Percentiles rank a stretch among this genome's conserved stretches.
Evolutionary conservation across 2,113 vertebrate genomes (phyloP).

Genomic region (Dasypus novemcinctus): DNA sequence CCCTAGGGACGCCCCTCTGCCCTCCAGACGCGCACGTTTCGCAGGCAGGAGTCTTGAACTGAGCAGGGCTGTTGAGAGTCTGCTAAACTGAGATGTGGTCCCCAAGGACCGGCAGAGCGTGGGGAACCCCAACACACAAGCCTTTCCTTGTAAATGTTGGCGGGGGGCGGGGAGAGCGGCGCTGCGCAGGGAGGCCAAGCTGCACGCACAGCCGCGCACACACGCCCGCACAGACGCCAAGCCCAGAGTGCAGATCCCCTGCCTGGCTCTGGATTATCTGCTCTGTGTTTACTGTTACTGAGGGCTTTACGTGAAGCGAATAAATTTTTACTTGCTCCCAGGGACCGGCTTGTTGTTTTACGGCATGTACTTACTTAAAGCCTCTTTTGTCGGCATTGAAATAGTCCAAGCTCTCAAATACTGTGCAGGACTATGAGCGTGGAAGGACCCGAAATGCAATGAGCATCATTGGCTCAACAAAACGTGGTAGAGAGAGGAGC

Average conservation of each 20-base stretch:
- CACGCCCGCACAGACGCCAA: background rate
- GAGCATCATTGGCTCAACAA: background rate
- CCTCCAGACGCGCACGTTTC: background rate
- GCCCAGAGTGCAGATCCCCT: background rate
- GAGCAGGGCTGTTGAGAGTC: background rate
- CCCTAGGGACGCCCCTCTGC: slow-evolving; percentile 50
- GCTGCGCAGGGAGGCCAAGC: background rate
- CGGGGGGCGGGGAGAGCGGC: background rate
- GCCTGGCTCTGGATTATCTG: slow-evolving; percentile 35
- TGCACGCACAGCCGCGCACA: background rate
- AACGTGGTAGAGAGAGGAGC: background rate
- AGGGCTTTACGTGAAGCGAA: slow-evolving; percentile 56
- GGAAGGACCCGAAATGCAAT: background rate
- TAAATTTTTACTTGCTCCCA: slow-evolving; percentile 69
- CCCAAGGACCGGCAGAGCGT: background rate
- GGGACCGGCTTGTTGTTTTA: slow-evolving; percentile 72
- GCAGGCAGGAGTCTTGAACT: background rate
- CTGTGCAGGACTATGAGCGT: background rate
- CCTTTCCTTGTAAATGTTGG: background rate
- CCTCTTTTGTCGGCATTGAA: slow-evolving; percentile 54
- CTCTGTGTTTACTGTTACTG: slow-evolving; percentile 48
- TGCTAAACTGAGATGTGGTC: background rate
- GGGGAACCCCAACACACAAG: background rate
- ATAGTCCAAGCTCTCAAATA: slow-evolving; percentile 65
- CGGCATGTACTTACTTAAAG: slow-evolving; percentile 57